Evolutionary conservation across 2,113 vertebrate species (phyloP).

Genomic region (Datnioides undecimradiatus): DNA sequence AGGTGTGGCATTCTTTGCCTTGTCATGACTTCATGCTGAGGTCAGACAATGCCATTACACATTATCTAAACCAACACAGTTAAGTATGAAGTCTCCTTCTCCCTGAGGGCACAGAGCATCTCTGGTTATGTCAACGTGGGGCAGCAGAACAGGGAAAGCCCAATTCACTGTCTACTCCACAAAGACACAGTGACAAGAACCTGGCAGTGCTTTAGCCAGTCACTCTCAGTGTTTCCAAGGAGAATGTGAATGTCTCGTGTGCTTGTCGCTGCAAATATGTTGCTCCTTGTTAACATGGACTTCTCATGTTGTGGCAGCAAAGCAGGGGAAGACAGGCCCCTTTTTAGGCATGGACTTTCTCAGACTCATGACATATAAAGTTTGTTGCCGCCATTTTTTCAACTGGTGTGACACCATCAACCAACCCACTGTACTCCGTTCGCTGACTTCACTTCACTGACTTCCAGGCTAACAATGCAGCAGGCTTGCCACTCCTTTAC

Average conservation of each 20-base stretch:
- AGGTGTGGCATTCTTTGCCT: background rate
- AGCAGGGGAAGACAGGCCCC: background rate
- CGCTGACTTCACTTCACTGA: background rate
- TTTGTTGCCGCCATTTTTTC: background rate
- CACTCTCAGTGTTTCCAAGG: background rate
- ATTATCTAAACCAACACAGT: background rate
- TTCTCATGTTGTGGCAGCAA: background rate
- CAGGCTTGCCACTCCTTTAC: background rate
- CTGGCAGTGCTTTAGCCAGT: background rate
- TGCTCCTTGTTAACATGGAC: background rate
- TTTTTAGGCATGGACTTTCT: background rate
- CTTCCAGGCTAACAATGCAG: background rate
- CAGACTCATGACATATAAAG: background rate
- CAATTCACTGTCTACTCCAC: too few species aligned
- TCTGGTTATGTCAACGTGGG: too few species aligned
- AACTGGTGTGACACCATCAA: background rate
- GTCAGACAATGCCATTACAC: background rate
- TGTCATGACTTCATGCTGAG: background rate
- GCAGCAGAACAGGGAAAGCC: background rate
- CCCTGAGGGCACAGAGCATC: too few species aligned
- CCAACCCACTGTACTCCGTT: background rate
- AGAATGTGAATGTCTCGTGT: background rate
- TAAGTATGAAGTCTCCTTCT: background rate
- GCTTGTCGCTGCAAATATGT: background rate
- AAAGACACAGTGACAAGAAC: background rate